These are phyloP conservation scores for Chirona hameri DNA, from an alignment of 2,888 invertebrate species.

Conservation along the genomic window DNA sequence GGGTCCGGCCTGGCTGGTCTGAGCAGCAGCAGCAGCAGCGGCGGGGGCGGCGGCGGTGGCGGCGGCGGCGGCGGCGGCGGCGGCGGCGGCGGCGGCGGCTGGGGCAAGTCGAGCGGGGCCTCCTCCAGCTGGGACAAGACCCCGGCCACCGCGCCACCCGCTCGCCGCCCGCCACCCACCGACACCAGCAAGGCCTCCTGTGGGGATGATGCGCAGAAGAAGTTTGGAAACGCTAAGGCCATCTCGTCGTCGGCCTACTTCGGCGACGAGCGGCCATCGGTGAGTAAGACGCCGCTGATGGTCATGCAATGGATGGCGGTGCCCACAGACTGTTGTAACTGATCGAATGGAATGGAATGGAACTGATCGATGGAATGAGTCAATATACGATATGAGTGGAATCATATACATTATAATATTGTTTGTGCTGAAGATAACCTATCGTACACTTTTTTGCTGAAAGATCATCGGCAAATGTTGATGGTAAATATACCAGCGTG, in stretches of 20 bases:
- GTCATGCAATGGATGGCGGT: too few relatives aligned
- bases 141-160: neutral
- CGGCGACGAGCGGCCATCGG: conserved; percentile 59
- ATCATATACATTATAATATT: too few relatives aligned
- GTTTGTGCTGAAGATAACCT: too few relatives aligned
- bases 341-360: too few relatives aligned
- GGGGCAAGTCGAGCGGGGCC: neutral
- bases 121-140: neutral
- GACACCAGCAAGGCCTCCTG: conserved; percentile 34
- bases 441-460: too few relatives aligned
- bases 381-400: too few relatives aligned
- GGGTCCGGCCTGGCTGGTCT: neutral
- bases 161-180: neutral
- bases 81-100: neutral
- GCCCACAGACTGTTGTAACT: too few relatives aligned
- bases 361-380: too few relatives aligned
- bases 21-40: neutral
- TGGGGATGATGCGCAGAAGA: conserved; percentile 80
- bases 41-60: neutral
- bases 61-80: neutral
- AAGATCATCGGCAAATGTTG: too few relatives aligned
- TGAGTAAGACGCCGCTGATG: conserved; percentile 46
- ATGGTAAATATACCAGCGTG: too few relatives aligned
- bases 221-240: conserved; percentile 95
- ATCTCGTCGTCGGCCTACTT: conserved; percentile 98